Evolutionary conservation across 2,113 vertebrate genomes (phyloP), one percentile per base, ranked within the genome.

Genomic region (Vanacampus margaritifer): DNA sequence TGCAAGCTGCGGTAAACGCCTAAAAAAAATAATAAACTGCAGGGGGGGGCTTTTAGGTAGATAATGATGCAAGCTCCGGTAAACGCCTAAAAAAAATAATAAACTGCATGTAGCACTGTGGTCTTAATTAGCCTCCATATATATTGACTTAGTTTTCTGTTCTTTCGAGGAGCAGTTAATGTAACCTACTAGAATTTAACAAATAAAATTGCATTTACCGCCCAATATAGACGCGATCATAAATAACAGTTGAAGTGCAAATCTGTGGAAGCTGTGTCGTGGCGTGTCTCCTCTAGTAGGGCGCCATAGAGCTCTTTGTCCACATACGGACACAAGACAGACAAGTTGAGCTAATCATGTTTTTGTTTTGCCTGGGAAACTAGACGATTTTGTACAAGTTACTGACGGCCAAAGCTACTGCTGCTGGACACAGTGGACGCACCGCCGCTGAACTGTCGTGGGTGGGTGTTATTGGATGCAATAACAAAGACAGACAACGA

Each of bases 221-320:
- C n/a, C 28, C 28, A 2, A 32, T 32, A 32, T 32, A 17, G 3
- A 39, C 45, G 16, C 45, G 16, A 19, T 19, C 14, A 14, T 46
- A 46, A 46, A 50, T n/a, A 19, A 50, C 46, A 50, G 17, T 21
- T 13, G 16, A 13, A 6, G 43, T 19, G 3, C 16, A 46, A 46
- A 19, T 24, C 1, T 48, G 32, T 36, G 3, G 32, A 57, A 60
- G 35, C 58, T 37, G 35, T 28, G 24, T 24, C 54, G 56, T 39
- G 28, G 51, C 36, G 32, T 41, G 48, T 65, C 3, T 35, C 66
- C 46, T 67, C 71, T 78, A 13, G 70, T 60, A 62, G 82, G 79
- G 78, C 43, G 61, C 68, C 68, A 35, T 75, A 12, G 24, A 43
- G 13, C 45, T 69, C 84, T 79, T 84, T 84, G 82, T 84, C 59